A percentile compares a stretch with the other conserved stretches of the same genome.
Conservation (phyloP, 1,140 invertebrate species). For the Temnothorax curvispinosus region DNA sequence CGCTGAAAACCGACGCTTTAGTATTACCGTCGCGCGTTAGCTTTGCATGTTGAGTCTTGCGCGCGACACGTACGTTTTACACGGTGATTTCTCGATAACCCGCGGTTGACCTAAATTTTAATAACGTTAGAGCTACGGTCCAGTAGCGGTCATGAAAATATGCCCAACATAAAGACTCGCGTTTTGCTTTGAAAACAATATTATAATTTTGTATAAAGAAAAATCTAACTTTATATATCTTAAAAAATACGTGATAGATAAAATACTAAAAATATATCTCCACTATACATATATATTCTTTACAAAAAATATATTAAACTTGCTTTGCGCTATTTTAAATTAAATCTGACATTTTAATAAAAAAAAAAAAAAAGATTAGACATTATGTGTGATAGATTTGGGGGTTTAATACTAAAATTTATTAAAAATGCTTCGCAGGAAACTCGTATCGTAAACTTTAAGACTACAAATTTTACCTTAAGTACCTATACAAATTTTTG, state of each 20-base stretch:
- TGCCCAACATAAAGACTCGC: not conserved
- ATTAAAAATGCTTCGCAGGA: not conserved
- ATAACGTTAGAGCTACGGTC: conserved; percentile 4
- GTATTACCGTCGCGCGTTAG: conserved; percentile 36
- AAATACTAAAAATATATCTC: not conserved
- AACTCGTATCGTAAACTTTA: not conserved
- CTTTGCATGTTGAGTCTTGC: conserved; percentile 1
- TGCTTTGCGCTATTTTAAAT: not conserved
- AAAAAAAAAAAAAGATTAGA: not conserved
- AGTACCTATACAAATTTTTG: conserved; percentile 23
- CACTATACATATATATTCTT: not conserved
- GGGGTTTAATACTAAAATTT: not conserved
- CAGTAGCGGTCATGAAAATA: not conserved
- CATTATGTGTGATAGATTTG: not conserved
- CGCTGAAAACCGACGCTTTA: conserved; percentile 14
- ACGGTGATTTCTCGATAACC: conserved; percentile 50
- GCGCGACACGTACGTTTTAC: conserved; percentile 3
- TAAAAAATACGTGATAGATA: not conserved
- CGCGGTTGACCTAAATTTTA: conserved; percentile 48
- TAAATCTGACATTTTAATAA: not conserved
- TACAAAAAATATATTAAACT: not conserved
- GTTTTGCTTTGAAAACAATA: conserved; percentile 8
- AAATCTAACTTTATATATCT: not conserved
- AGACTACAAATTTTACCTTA: not conserved
- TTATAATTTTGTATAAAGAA: not conserved